Base-by-base conservation (phyloP, 1,140 invertebrate species). In the Ditylenchus dipsaci region DNA sequence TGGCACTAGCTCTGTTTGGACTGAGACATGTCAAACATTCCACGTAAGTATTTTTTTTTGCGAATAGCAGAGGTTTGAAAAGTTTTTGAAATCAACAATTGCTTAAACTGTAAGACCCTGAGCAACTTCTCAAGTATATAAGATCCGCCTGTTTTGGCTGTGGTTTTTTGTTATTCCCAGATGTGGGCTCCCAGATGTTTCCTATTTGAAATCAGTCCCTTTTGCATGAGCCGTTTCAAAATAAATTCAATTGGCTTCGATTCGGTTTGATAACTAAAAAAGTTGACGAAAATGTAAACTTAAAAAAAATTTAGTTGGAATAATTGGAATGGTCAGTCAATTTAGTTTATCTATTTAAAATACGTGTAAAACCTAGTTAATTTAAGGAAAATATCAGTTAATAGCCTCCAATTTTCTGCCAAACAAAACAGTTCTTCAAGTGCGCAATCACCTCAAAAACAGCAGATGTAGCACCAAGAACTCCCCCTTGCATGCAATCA, bases 381-480 rank as follows among this genome's bases (percentile, higher is more conserved):
- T 29, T 29, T 26, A 63, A 59, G 64, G 43, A 9, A 76, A 77
- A 19, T 74, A 74, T 17, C 69, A 70, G 26, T 33, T 33, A n/a
- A 75, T 74, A 17, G 43, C 73, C 17, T 19, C 47, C 7, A 45
- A 75, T 38, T 74, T 78, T 38, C 61, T 74, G 58, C 72, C 72
- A 17, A 73, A 61, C 7, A 74, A 78, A 74, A 67, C 67, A 15
- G 71, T 57, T 19, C 27, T 38, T n/a, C 72, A 74, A 33, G 76
- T 74, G 47, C 49, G 72, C 8, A 77, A 74, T 74, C 70, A 77
- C 57, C 27, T 74, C 33, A 73, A 72, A 42, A 77, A 73, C 27
- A 42, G 67, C 17, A n/a, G 69, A 21, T 29, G 29, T 21, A 49
- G 73, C 15, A 77, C 17, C 15, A 17, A 15, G 9, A 21, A 58